Evolutionary conservation across 2,113 vertebrate species (phyloP).

Genomic region (Xiphophorus couchianus): DNA sequence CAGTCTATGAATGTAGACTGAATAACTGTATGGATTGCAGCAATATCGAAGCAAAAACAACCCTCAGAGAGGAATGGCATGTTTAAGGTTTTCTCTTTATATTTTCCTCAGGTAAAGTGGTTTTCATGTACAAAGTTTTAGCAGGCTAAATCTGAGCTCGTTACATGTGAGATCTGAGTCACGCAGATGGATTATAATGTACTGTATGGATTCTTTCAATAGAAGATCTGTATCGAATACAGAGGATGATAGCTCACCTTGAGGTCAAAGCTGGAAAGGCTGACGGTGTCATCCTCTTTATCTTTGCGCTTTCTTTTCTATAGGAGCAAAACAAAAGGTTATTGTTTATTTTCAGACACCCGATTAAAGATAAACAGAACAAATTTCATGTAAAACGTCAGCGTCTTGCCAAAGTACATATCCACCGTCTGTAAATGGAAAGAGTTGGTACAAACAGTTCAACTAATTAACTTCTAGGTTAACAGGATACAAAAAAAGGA

Average conservation of each 20-base stretch:
- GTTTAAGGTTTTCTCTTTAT: background rate
- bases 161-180: conserved; percentile 36
- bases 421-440: too few relatives aligned
- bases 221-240: background rate
- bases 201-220: conserved; percentile 5
- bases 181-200: conserved; percentile 46
- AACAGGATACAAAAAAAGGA: background rate
- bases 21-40: too few relatives aligned
- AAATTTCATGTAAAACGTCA: background rate
- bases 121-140: background rate
- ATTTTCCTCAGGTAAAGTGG: conserved; percentile 17
- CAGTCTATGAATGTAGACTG: background rate
- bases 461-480: background rate
- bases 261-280: conserved; percentile 74
- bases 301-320: conserved; percentile 78
- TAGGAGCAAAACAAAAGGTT: conserved; percentile 7
- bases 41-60: too few relatives aligned
- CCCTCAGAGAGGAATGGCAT: background rate
- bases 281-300: conserved; percentile 75
- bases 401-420: background rate
- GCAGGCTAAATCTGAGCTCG: conserved; percentile 47
- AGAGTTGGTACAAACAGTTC: background rate
- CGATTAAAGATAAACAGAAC: background rate
- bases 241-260: conserved; percentile 63
- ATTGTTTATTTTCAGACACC: conserved; percentile 2